A percentile compares a stretch with the other conserved stretches of the same genome.
These are phyloP conservation scores for Drymonia ruficornis DNA, from an alignment of 2,888 invertebrate genomes.

Conservation along the genomic window DNA sequence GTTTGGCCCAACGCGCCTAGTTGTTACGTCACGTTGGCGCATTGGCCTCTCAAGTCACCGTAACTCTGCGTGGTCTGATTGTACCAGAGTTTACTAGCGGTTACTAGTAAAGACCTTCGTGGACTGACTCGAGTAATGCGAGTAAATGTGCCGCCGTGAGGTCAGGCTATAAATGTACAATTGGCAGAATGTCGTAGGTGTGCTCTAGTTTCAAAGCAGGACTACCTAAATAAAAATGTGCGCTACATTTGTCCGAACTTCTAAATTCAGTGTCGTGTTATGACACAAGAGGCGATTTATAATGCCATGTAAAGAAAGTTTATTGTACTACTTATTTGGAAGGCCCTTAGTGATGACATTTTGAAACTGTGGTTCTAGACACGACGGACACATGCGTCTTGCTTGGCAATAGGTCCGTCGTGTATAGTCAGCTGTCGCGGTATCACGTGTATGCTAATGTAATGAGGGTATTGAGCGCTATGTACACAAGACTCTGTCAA, in stretches of 20 bases:
- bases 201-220: neutral
- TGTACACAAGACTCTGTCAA: neutral
- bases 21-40: slow-evolving; percentile 22
- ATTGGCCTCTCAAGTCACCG: slow-evolving; percentile 21
- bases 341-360: neutral
- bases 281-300: no score
- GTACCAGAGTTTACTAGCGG: slow-evolving; percentile 44
- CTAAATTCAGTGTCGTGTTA: no score
- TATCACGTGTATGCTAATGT: neutral
- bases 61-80: slow-evolving; percentile 28
- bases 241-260: neutral
- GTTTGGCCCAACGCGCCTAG: slow-evolving; percentile 33
- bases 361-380: neutral
- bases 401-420: no score
- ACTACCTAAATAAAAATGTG: neutral
- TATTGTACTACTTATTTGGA: no score
- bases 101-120: slow-evolving; percentile 43
- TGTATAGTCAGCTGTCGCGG: neutral
- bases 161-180: slow-evolving; percentile 28
- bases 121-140: slow-evolving; percentile 27
- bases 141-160: slow-evolving; percentile 18
- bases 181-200: slow-evolving; percentile 4
- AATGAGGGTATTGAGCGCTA: neutral
- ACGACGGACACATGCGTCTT: neutral
- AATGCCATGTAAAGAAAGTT: no score